Percentiles rank a stretch among this genome's conserved stretches.
Evolutionary conservation across 2,888 invertebrate species (phyloP).

Genomic region (Proisotoma minuta): DNA sequence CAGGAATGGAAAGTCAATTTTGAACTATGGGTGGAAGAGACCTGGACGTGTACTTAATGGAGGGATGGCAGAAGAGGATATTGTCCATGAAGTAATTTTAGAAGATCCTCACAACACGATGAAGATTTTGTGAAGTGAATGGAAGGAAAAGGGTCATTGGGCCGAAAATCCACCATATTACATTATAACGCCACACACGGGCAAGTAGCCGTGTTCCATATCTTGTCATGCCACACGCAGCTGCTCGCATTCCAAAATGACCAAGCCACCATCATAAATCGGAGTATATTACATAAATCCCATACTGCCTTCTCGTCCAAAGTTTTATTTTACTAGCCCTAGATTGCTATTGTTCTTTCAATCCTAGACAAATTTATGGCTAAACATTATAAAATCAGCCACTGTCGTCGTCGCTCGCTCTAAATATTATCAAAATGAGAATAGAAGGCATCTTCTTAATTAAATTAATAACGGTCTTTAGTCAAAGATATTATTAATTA

Average conservation of each 20-base stretch:
- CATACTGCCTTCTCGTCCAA: not conserved
- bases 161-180: slow-evolving; percentile 14
- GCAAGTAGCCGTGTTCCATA: slow-evolving; percentile 9
- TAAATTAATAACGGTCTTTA: not conserved
- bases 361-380: too few relatives aligned
- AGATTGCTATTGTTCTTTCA: not conserved
- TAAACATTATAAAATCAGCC: too few relatives aligned
- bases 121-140: slow-evolving; percentile 10
- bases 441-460: too few relatives aligned
- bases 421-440: too few relatives aligned
- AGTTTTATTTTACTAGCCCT: not conserved
- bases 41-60: not conserved
- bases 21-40: not conserved
- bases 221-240: slow-evolving; percentile 27
- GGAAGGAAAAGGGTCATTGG: slow-evolving; percentile 32
- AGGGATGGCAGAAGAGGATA: not conserved
- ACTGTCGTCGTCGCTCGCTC: too few relatives aligned
- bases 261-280: not conserved
- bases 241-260: not conserved
- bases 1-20: not conserved
- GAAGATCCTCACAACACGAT: not conserved
- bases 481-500: not conserved
- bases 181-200: not conserved
- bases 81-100: slow-evolving; percentile 9
- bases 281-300: not conserved